Evolutionary conservation across 2,113 vertebrate genomes (phyloP).

Genomic region (Hippocampus mohnikei): DNA sequence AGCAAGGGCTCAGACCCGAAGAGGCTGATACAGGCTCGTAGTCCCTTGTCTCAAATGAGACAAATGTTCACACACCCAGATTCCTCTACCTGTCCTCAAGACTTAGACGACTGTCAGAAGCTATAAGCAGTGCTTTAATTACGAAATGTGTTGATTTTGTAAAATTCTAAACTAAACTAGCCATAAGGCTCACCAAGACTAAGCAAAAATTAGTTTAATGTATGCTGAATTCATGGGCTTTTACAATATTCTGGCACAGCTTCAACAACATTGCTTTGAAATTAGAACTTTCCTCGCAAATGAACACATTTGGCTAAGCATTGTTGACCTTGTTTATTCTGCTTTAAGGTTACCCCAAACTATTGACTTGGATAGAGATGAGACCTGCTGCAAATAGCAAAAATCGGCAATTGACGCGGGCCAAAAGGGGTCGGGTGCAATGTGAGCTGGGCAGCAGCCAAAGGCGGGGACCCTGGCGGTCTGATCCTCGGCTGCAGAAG

Average conservation of each 20-base stretch:
- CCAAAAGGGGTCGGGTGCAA: too few relatives aligned
- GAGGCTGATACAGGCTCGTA: constrained; percentile 39
- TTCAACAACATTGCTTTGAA: background rate
- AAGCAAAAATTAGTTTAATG: background rate
- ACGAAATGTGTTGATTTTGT: constrained; percentile 4
- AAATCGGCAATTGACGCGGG: too few relatives aligned
- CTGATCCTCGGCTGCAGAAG: too few relatives aligned
- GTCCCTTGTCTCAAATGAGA: constrained; percentile 48
- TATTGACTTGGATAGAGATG: too few relatives aligned
- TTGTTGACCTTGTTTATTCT: background rate
- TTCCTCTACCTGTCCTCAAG: background rate
- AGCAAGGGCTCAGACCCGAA: constrained; percentile 28
- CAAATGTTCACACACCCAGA: constrained; percentile 13
- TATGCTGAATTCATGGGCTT: background rate
- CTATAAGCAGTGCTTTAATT: background rate
- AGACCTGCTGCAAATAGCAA: too few relatives aligned
- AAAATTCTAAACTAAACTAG: constrained; percentile 18
- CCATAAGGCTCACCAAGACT: background rate
- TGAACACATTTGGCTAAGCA: background rate
- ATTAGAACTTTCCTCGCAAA: background rate
- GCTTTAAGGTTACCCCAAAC: background rate
- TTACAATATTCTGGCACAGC: constrained; percentile 6
- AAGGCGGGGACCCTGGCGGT: too few relatives aligned
- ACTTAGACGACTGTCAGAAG: background rate
- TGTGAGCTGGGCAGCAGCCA: too few relatives aligned